Percentiles rank a stretch among this genome's conserved stretches.
These are phyloP conservation scores for Ceyx margarethae DNA, from an alignment of 2,113 vertebrate species.

Conservation along the genomic window DNA sequence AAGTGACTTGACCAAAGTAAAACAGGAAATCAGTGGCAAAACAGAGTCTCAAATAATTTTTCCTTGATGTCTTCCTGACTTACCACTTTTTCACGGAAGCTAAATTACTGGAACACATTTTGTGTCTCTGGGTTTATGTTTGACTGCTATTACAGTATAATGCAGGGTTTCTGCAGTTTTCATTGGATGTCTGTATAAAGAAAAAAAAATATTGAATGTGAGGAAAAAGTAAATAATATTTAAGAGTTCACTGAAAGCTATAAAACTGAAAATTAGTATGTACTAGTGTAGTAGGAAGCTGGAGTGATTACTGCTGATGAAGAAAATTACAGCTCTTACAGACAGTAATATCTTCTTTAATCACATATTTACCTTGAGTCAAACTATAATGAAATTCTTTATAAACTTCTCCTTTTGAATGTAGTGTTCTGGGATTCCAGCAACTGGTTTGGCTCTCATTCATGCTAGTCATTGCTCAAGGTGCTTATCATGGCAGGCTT, in stretches of 20 bases:
- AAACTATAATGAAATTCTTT: constrained; percentile 7
- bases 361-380: constrained; percentile 29
- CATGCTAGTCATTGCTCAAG: background rate
- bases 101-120: background rate
- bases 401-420: constrained; percentile 18
- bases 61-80: background rate
- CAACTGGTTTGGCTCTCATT: background rate
- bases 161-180: constrained; percentile 6
- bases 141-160: constrained; percentile 2
- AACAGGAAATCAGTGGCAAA: background rate
- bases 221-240: constrained; percentile 32
- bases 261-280: constrained; percentile 14
- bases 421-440: background rate
- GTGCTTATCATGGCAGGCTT: background rate
- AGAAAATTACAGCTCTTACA: constrained; percentile 39
- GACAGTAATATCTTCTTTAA: constrained; percentile 15
- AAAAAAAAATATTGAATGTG: background rate
- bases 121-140: background rate
- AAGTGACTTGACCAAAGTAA: background rate
- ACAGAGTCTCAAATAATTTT: background rate
- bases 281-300: background rate
- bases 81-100: background rate
- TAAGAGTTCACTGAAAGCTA: constrained; percentile 34
- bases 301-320: constrained; percentile 20
- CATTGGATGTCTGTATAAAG: background rate